Conservation (phyloP, 1,140 invertebrate species). For the Holcopasites calliopsidis region DNA sequence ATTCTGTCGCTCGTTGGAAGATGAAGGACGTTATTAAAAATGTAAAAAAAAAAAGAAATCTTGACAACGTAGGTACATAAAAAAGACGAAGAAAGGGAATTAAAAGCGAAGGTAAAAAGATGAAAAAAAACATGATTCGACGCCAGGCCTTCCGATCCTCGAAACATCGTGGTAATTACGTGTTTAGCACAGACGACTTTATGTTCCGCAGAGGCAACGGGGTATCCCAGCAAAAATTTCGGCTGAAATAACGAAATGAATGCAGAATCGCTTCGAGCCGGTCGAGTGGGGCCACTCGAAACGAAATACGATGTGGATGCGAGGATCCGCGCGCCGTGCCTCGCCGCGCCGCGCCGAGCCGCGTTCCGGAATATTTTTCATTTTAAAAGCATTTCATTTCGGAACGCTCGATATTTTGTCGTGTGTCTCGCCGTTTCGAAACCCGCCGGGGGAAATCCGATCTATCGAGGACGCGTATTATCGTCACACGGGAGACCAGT, state of each 20-base stretch:
- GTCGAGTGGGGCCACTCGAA: constrained; percentile 60
- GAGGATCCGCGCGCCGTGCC: constrained; percentile 53
- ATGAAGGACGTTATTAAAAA: not conserved
- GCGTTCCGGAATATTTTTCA: constrained; percentile 57
- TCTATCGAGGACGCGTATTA: constrained; percentile 33
- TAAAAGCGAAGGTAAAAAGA: not conserved
- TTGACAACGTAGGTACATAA: not conserved
- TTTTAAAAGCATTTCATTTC: constrained; percentile 64
- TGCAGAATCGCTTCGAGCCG: constrained; percentile 58
- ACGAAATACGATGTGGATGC: constrained; percentile 62
- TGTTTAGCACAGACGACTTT: constrained; percentile 41
- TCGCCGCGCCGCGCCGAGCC: not conserved
- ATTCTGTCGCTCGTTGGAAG: not conserved
- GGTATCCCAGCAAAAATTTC: constrained; percentile 44
- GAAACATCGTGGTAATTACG: constrained; percentile 47
- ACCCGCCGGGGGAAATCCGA: constrained; percentile 39
- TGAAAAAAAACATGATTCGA: not conserved
- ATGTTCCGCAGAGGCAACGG: not conserved
- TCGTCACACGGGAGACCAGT: not conserved
- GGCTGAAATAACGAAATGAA: constrained; percentile 64
- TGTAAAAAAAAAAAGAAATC: not conserved
- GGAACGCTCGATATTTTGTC: constrained; percentile 48
- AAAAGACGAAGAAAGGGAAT: not conserved
- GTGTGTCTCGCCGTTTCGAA: constrained; percentile 50
- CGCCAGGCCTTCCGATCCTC: not conserved